Evolutionary conservation across 2,797 vertebrate species (phyloP), one percentile per base, ranked within the genome.

Genomic region (Lagocephalus sceleratus): DNA sequence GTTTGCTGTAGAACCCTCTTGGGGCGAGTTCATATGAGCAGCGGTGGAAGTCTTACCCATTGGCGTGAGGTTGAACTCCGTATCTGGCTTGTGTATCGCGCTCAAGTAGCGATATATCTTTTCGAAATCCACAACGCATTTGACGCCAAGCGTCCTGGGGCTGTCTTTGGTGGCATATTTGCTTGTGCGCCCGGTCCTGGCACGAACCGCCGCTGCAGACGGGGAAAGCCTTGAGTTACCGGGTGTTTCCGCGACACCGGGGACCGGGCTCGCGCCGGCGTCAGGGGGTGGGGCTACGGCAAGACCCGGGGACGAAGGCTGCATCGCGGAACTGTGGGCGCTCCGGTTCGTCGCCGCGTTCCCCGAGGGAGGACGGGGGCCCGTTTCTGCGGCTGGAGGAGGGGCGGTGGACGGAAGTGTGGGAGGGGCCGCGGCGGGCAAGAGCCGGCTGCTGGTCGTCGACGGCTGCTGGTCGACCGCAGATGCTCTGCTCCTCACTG

Each of bases 41-140:
- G 21, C 14, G 29, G 14, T 42, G 43, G 51, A 78, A 1, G 32
- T 35, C 89, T 81, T 57, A 91, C 91, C 91, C 88, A 90, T 88
- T 20, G 88, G 49, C 7, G 79, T 85, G 26, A 92, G 89, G 4
- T 19, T 1, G 15, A 51, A 61, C 21, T 55, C 51, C 5, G 71
- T 20, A 0, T 43, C 47, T 0, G 71, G 57, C 14, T 77, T 69
- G 11, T 76, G 59, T 5, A 61, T 25, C 0, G 8, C 16, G 54
- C 80, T 79, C 39, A 92, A 43, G 80, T 78, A 91, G 0, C 43
- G 39, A 53, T 92, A 92, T 63, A 92, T 84, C 56, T 42, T 90
- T 69, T 90, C 87, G 68, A 90, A 91, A 75, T 90, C 78, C 52
- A 91, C 87, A 0, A 21, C 32, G 11, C 20, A 51, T 20, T 71